Evolutionary conservation across 2,113 vertebrate species (phyloP).

Genomic region (Phoxinus phoxinus): DNA sequence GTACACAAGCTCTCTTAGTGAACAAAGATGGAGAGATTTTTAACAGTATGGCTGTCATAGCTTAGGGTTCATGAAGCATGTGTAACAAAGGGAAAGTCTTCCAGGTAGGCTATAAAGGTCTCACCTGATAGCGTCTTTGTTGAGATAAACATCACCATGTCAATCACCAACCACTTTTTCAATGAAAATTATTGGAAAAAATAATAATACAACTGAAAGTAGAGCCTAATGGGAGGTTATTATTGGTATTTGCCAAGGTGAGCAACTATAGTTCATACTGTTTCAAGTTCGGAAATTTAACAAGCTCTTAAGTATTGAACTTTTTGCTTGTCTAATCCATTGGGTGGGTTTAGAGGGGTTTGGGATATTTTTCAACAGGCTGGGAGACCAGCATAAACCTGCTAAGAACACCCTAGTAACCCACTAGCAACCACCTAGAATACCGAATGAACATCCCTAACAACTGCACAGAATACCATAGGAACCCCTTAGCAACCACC

Average conservation of each 20-base stretch:
- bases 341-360: neutral
- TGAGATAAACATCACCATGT: constrained; percentile 19
- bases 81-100: neutral
- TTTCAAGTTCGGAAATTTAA: neutral
- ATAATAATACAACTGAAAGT: neutral
- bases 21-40: constrained; percentile 22
- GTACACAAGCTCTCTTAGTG: constrained; percentile 28
- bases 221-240: neutral
- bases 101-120: constrained; percentile 19
- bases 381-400: neutral
- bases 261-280: neutral
- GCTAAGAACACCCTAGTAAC: neutral
- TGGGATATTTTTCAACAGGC: neutral
- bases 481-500: neutral
- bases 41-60: constrained; percentile 34
- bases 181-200: neutral
- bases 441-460: too few relatives aligned
- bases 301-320: too few relatives aligned
- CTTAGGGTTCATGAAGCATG: constrained; percentile 14
- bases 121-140: neutral
- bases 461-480: too few relatives aligned
- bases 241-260: neutral
- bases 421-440: neutral
- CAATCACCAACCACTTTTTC: neutral
- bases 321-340: neutral